Percentiles rank a stretch among this genome's conserved stretches.
Conservation (phyloP, 2,797 vertebrate species). For the Chaetodon trifasciatus region DNA sequence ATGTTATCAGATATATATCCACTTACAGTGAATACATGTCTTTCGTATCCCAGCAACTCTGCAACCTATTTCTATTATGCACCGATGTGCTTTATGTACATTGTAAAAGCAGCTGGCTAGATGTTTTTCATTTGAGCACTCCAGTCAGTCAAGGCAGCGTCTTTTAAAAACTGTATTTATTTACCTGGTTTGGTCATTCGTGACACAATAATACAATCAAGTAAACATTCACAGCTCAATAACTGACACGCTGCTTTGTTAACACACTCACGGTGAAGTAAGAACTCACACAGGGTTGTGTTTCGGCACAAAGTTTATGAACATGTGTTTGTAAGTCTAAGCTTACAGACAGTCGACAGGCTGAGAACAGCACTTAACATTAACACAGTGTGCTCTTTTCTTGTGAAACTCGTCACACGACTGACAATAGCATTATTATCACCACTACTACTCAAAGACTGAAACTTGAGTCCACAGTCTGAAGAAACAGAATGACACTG, state of each 20-base stretch:
- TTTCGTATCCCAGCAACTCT: slow-evolving; percentile 38
- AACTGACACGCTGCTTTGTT: slow-evolving; percentile 21
- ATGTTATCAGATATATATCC: slow-evolving; percentile 8
- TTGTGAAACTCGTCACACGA: slow-evolving; percentile 27
- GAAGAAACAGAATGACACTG: slow-evolving; percentile 21
- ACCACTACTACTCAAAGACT: slow-evolving; percentile 24
- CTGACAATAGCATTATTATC: slow-evolving; percentile 35
- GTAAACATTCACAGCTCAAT: slow-evolving; percentile 41
- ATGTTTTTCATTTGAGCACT: slow-evolving; percentile 9
- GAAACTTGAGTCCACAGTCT: slow-evolving; percentile 24
- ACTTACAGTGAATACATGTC: slow-evolving; percentile 14
- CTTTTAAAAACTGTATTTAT: slow-evolving; percentile 59
- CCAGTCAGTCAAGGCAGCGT: slow-evolving; percentile 12
- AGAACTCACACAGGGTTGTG: slow-evolving; percentile 20
- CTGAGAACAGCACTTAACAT: slow-evolving; percentile 42
- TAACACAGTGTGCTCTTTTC: slow-evolving; percentile 20
- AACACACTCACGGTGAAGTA: slow-evolving; percentile 30
- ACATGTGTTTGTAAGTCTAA: background rate
- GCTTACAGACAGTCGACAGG: background rate
- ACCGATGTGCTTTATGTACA: slow-evolving; percentile 6
- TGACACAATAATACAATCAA: slow-evolving; percentile 34
- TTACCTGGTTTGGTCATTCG: slow-evolving; percentile 32
- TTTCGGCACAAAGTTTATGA: slow-evolving; percentile 25
- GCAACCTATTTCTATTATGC: background rate
- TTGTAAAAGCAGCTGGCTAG: slow-evolving; percentile 4